phyloP scores from a whole-genome alignment of 1,140 invertebrate species.

The Drosophila baimaii region DNA sequence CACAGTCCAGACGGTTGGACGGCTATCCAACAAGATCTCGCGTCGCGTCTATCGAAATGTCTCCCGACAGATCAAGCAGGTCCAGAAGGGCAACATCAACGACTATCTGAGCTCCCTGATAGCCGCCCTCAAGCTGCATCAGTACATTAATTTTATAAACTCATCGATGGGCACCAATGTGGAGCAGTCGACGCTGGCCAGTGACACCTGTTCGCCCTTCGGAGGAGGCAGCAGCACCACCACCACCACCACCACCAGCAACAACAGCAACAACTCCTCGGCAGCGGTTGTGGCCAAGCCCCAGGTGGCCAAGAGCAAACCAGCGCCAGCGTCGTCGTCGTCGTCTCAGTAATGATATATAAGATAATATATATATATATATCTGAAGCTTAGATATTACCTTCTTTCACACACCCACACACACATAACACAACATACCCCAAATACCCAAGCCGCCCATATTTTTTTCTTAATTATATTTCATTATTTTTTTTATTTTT shows the following conservation, averaged over 20 bases:
- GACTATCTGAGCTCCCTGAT: constrained; percentile 87
- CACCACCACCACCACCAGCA: constrained; percentile 2
- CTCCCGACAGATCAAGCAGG: constrained; percentile 86
- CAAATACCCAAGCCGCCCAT: constrained; percentile 22
- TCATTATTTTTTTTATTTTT: constrained; percentile 38
- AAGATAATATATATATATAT: neutral
- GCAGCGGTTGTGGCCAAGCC: constrained; percentile 6
- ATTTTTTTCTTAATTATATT: constrained; percentile 20
- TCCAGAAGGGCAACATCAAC: constrained; percentile 87
- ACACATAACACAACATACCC: neutral
- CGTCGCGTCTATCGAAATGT: constrained; percentile 88
- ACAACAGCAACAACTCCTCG: constrained; percentile 18
- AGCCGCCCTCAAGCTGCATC: constrained; percentile 87
- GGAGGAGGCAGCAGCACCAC: constrained; percentile 29
- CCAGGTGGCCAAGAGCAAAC: constrained; percentile 54
- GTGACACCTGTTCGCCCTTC: constrained; percentile 61
- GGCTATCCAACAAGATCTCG: constrained; percentile 89
- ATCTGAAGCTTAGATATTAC: constrained; percentile 35
- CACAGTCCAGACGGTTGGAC: constrained; percentile 89
- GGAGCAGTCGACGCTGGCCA: constrained; percentile 71
- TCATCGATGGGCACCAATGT: constrained; percentile 83
- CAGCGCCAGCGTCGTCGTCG: constrained; percentile 20
- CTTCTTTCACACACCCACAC: constrained; percentile 7
- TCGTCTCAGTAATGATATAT: constrained; percentile 33
- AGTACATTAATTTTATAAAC: constrained; percentile 85